Evolutionary conservation across 2,797 vertebrate genomes (phyloP).

Genomic region (Smutsia temminckii): DNA sequence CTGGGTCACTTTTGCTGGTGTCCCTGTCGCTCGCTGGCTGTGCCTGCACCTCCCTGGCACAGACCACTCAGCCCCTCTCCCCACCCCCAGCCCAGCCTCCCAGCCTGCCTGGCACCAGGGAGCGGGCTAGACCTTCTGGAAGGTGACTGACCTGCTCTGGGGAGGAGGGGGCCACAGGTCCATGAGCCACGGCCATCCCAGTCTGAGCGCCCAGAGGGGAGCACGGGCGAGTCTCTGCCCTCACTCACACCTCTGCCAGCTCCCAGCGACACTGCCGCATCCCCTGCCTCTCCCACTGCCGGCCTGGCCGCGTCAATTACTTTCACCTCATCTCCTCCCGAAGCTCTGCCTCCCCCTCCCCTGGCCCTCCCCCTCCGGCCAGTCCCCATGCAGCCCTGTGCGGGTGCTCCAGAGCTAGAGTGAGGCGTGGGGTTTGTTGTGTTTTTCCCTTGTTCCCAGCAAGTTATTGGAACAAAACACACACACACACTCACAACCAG

Average conservation of each 20-base stretch:
- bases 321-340: slow-evolving; percentile 80
- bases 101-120: slow-evolving; percentile 48
- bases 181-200: slow-evolving; percentile 68
- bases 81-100: slow-evolving; percentile 55
- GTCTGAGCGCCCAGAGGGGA: slow-evolving; percentile 53
- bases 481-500: neutral
- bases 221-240: neutral
- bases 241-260: slow-evolving; percentile 80
- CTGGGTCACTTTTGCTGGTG: slow-evolving; percentile 80
- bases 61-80: slow-evolving; percentile 64
- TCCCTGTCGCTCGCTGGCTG: slow-evolving; percentile 67
- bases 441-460: slow-evolving; percentile 73
- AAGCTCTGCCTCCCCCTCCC: slow-evolving; percentile 72
- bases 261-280: slow-evolving; percentile 70
- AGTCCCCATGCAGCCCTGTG: slow-evolving; percentile 67
- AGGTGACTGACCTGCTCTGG: slow-evolving; percentile 84
- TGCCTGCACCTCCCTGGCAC: slow-evolving; percentile 74
- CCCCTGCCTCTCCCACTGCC: slow-evolving; percentile 72
- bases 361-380: slow-evolving; percentile 59
- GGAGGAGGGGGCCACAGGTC: slow-evolving; percentile 68
- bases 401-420: slow-evolving; percentile 55
- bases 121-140: slow-evolving; percentile 58
- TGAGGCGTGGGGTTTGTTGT: slow-evolving; percentile 59
- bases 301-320: slow-evolving; percentile 78
- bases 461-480: slow-evolving; percentile 71